phyloP scores from a whole-genome alignment of 2,888 invertebrate genomes.

The Chloroclystis v-ata region DNA sequence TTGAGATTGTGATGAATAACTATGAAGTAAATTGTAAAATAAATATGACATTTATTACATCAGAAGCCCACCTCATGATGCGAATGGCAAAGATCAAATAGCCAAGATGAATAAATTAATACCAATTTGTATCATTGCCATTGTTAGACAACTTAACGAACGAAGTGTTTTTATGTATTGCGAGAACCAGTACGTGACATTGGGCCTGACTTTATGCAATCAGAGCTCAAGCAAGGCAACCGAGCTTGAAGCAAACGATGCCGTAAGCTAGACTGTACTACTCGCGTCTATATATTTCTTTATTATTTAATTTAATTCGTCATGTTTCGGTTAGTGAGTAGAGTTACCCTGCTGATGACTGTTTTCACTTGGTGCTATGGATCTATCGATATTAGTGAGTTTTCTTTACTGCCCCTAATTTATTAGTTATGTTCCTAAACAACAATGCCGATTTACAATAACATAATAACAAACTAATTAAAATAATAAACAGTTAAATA shows the following conservation, averaged over 20 bases:
- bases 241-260: conserved; percentile 34
- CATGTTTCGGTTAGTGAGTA: conserved; percentile 19
- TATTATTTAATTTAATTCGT: not conserved
- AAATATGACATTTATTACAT: too few species aligned
- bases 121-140: conserved; percentile 9
- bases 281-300: conserved; percentile 26
- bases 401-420: too few species aligned
- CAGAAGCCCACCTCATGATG: conserved; percentile 3
- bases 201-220: conserved; percentile 54
- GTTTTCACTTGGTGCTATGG: conserved; percentile 40
- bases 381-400: conserved; percentile 54
- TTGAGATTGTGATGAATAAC: too few species aligned
- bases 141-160: conserved; percentile 21
- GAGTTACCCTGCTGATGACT: conserved; percentile 34
- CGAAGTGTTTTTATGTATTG: conserved; percentile 35
- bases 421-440: too few species aligned
- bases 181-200: conserved; percentile 50
- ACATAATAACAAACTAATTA: too few species aligned
- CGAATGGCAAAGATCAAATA: conserved; percentile 13
- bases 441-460: too few species aligned
- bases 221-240: conserved; percentile 25
- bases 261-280: conserved; percentile 28
- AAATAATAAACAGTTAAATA: too few species aligned
- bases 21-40: too few species aligned
- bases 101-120: conserved; percentile 8